A percentile compares a stretch with the other conserved stretches of the same genome.
Evolutionary conservation across 2,888 invertebrate species (phyloP).

Genomic region (Nysson spinosus): DNA sequence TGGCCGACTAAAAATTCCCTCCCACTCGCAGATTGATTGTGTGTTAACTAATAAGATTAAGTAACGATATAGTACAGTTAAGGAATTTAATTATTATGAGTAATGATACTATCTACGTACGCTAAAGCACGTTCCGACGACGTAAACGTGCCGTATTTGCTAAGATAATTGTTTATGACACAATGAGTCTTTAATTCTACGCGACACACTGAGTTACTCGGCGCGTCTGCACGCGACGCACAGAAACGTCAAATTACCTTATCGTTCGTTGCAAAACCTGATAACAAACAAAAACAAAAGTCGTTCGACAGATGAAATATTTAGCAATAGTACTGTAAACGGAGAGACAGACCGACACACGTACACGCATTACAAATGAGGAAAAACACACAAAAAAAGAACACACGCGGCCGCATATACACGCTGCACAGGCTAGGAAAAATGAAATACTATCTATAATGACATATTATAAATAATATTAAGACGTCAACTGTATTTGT

Average conservation of each 20-base stretch:
- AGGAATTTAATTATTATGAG: conserved; percentile 73
- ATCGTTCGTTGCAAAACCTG: conserved; percentile 67
- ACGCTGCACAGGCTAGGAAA: conserved; percentile 76
- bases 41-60: conserved; percentile 76
- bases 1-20: conserved; percentile 74
- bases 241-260: conserved; percentile 75
- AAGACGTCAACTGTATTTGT: conserved; percentile 78
- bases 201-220: conserved; percentile 71
- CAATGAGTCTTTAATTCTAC: conserved; percentile 53
- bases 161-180: conserved; percentile 60
- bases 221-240: conserved; percentile 74
- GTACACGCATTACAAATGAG: conserved; percentile 13
- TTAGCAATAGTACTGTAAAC: conserved; percentile 68
- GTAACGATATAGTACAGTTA: conserved; percentile 69
- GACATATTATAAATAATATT: conserved; percentile 76
- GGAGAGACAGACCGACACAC: conserved; percentile 36
- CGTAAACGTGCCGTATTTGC: conserved; percentile 65
- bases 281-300: too few relatives aligned
- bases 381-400: conserved; percentile 26
- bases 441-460: conserved; percentile 73
- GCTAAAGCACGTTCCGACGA: conserved; percentile 71
- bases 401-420: conserved; percentile 74
- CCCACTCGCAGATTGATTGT: conserved; percentile 74
- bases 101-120: conserved; percentile 69
- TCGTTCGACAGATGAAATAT: conserved; percentile 67